Evolutionary conservation across 2,888 invertebrate species (phyloP), one percentile per base, ranked within the genome.

Genomic region (Apodemia zela): DNA sequence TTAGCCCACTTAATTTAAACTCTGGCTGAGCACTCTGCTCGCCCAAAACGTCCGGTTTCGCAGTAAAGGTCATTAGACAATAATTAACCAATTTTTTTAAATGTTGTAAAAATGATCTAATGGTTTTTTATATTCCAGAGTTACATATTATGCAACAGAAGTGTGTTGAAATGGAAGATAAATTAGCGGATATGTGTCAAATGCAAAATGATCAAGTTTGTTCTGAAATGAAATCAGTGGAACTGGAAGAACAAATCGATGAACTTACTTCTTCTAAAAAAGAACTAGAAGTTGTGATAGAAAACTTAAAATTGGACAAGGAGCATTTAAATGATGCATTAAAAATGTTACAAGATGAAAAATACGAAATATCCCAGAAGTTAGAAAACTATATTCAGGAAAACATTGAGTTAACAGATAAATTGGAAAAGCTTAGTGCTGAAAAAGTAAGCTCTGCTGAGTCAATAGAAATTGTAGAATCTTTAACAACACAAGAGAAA

Each of bases 161-260:
- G 73, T 87, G 94, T 71, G 89, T 93, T 63, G 89, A 92, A 54
- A 89, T 95, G 68, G 94, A 94, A 74, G 93, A 93, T 70, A 93
- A 93, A 78, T 77, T 94, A 63, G 92, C 93, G 45, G 94, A 94
- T 71, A 92, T 94, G 65, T 92, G 94, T 59, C 93, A 93, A 71
- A 84, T 94, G 6, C 94, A 95, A 81, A 94, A 92, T 82, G 93
- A 93, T 63, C 94, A 95, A 76, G 96, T 97, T n/a, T 94, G 94
- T 33, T 94, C 95, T 1, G 96, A 97, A 89, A 94, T 97, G 77
- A 95, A 94, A 71, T 94, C 95, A 8, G 95, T 96, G 47, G 95
- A 96, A 73, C 82, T 96, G 66, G 97, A 97, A 81, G 97, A 97
- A 80, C 94, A 96, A 79, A 85, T 96, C 59, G 95, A 94, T 73